Percentiles rank a stretch among this genome's conserved stretches.
phyloP scores from a whole-genome alignment of 1,140 invertebrate genomes.

The Himalopsyche phryganea region DNA sequence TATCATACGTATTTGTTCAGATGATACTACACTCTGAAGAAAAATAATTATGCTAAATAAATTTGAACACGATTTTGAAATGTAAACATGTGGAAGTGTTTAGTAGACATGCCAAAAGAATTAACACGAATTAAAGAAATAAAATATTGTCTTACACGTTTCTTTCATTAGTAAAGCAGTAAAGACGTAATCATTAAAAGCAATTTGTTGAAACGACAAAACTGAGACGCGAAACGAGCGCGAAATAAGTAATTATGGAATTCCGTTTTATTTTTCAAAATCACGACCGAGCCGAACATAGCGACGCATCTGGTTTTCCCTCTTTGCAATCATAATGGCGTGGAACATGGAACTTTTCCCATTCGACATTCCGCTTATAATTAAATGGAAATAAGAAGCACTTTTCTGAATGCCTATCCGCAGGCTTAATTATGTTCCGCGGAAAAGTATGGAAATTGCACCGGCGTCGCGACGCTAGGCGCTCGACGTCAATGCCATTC shows the following conservation, averaged over 20 bases:
- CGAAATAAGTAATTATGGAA: conserved; percentile 21
- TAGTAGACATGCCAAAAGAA: too few relatives aligned
- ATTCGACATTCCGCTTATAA: conserved; percentile 17
- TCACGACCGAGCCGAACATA: conserved; percentile 4
- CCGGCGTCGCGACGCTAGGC: conserved; percentile 4
- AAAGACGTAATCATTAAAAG: too few relatives aligned
- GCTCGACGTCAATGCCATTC: neutral
- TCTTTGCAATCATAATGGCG: neutral
- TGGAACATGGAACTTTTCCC: conserved; percentile 1
- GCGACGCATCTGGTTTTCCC: neutral
- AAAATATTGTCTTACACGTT: too few relatives aligned
- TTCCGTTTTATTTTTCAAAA: conserved; percentile 16
- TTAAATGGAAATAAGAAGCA: conserved; percentile 29
- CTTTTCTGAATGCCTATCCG: conserved; percentile 23
- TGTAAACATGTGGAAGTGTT: too few relatives aligned
- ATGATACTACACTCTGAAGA: too few relatives aligned
- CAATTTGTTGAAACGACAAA: too few relatives aligned
- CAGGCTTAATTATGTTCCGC: conserved; percentile 19
- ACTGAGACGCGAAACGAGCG: too few relatives aligned
- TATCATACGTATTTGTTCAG: too few relatives aligned
- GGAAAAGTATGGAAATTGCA: neutral
- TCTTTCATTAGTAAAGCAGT: too few relatives aligned
- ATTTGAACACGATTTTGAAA: too few relatives aligned
- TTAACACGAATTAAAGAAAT: too few relatives aligned
- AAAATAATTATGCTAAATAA: too few relatives aligned